These are phyloP conservation scores for Lophius americanus DNA, from an alignment of 2,797 vertebrate genomes.

Conservation along the genomic window DNA sequence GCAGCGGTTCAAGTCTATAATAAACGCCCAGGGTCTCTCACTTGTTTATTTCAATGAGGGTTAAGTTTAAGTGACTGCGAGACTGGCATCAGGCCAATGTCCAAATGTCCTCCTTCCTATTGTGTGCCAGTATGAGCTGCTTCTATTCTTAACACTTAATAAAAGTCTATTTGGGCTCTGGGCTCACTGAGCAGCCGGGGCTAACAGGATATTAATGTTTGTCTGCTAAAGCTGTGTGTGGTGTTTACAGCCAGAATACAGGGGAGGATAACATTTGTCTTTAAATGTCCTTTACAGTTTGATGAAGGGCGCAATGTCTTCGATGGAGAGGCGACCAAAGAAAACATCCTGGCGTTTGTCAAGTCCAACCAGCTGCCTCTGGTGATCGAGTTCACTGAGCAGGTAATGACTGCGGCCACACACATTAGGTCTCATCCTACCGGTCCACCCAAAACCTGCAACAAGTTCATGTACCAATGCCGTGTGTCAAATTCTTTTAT, in stretches of 20 bases:
- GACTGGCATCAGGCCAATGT: slow-evolving; percentile 8
- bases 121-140: slow-evolving; percentile 57
- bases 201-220: slow-evolving; percentile 30
- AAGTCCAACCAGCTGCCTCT: slow-evolving; percentile 95
- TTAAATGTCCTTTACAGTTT: slow-evolving; percentile 81
- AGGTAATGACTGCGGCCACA: slow-evolving; percentile 78
- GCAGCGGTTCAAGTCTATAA: slow-evolving; percentile 20
- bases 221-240: slow-evolving; percentile 56
- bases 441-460: no score
- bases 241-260: slow-evolving; percentile 57
- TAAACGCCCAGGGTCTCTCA: slow-evolving; percentile 48
- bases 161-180: slow-evolving; percentile 28
- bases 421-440: no score
- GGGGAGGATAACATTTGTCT: slow-evolving; percentile 16
- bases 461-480: background rate
- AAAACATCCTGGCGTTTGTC: slow-evolving; percentile 89
- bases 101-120: slow-evolving; percentile 23
- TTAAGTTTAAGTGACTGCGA: slow-evolving; percentile 35
- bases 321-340: slow-evolving; percentile 91
- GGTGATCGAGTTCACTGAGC: slow-evolving; percentile 98
- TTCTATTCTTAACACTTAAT: slow-evolving; percentile 65
- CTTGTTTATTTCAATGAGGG: slow-evolving; percentile 56
- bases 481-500: background rate
- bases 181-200: slow-evolving; percentile 16
- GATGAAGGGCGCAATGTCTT: slow-evolving; percentile 96